Evolutionary conservation across 2,797 vertebrate genomes (phyloP).

Genomic region (Acrossocheilus wenchowensis): DNA sequence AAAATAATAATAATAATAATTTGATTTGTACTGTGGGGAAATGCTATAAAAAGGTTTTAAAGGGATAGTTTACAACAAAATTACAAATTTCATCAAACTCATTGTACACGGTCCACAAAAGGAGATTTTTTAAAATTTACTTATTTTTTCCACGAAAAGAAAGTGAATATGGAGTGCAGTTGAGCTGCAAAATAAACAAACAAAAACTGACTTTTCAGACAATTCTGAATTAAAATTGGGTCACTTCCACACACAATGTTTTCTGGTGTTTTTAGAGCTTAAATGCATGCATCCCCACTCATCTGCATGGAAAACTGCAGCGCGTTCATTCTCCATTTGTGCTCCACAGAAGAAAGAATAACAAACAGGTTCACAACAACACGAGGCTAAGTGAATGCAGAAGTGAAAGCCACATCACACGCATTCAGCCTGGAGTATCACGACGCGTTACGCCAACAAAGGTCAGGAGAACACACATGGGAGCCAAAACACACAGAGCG

Average conservation of each 20-base stretch:
- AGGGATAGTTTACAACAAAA: too few species aligned
- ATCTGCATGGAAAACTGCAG: constrained; percentile 15
- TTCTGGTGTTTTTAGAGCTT: not conserved
- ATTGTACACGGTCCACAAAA: not conserved
- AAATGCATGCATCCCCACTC: not conserved
- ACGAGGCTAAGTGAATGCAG: constrained; percentile 69
- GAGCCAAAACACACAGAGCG: constrained; percentile 61
- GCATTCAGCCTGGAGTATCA: constrained; percentile 77
- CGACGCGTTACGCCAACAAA: constrained; percentile 74
- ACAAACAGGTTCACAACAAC: constrained; percentile 42
- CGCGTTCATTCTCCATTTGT: constrained; percentile 1
- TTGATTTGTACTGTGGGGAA: not conserved
- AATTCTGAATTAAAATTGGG: not conserved
- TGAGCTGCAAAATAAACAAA: not conserved
- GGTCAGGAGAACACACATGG: constrained; percentile 65
- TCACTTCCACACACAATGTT: not conserved
- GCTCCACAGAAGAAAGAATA: constrained; percentile 31
- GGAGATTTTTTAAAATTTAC: not conserved
- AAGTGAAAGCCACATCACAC: constrained; percentile 75
- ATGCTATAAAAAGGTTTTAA: not conserved
- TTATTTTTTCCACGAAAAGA: not conserved
- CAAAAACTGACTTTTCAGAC: not conserved
- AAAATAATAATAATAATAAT: too few species aligned
- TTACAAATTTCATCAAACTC: not conserved
- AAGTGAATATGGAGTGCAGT: not conserved